Base-by-base conservation (phyloP, 2,797 vertebrate genomes). In the Xenopus petersii region DNA sequence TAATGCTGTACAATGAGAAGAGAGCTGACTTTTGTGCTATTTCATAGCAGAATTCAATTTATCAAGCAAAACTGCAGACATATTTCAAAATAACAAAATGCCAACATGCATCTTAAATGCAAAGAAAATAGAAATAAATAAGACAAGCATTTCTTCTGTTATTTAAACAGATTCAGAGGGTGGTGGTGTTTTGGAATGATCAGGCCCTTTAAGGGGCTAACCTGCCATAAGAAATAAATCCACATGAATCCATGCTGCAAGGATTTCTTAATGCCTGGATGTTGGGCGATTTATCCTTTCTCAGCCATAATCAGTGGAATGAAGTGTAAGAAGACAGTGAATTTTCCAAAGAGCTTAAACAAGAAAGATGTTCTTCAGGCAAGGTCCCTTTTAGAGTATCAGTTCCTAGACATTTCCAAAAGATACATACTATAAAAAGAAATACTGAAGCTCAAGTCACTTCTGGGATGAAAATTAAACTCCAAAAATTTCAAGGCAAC, bases 1-100 rank as follows among this genome's bases (percentile, higher is more conserved):
- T 68, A 58, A 67, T 63, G 66, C 51, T 77, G 30, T 67, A 58
- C 64, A 73, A 69, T 68, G 17, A 63, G 33, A 24, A 68, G 46
- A 64, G n/a, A 64, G 49, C 58, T 65, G n/a, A 61, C 66, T 64
- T 68, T 55, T 48, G 21, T 48, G 60, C 75, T 65, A 71, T 71
- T 61, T 70, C 54, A 71, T 61, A 77, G 75, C 56, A 71, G n/a
- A 71, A 3, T 12, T 67, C 46, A 47, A 47, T n/a, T 51, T 51
- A 12, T 51, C 15, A 51, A 51, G 49, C 49, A 51, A 51, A 51
- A 51, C 11, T 51, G 64, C 48, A 49, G n/a, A 67, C 12, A 12
- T 30, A 49, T 65, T 65, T 65, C 21, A 42, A 47, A 12, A 51
- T 51, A 2, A 12, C 49, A 17, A n/a, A 12, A 51, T 51, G 49